A percentile compares a stretch with the other conserved stretches of the same genome.
phyloP scores from a whole-genome alignment of 2,797 vertebrate species.

The Uromys caudimaculatus region DNA sequence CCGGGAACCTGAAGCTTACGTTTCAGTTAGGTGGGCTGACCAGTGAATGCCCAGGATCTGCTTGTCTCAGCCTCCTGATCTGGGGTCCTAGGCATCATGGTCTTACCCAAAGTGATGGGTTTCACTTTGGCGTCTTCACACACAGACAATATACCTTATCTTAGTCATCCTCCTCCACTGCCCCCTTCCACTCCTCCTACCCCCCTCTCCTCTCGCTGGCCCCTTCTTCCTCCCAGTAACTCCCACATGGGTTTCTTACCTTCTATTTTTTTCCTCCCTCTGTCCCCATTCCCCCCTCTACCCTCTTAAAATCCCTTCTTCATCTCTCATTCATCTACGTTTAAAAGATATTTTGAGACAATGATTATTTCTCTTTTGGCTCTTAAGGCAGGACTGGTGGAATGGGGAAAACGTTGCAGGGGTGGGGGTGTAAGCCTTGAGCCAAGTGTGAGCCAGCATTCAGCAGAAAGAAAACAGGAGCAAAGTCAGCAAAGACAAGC shows the following conservation, averaged over 20 bases:
- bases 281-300: background rate
- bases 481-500: background rate
- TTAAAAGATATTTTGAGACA: constrained; percentile 30
- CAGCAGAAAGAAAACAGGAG: background rate
- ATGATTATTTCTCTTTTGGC: constrained; percentile 21
- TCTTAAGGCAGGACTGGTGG: background rate
- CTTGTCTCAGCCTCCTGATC: background rate
- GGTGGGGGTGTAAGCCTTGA: background rate
- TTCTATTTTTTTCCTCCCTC: background rate
- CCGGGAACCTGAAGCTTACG: background rate
- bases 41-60: background rate
- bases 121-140: background rate
- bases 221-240: background rate
- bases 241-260: background rate
- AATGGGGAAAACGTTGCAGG: background rate
- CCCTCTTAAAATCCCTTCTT: background rate
- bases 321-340: background rate
- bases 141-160: background rate
- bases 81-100: background rate
- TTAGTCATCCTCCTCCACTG: background rate
- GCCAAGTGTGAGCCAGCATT: background rate
- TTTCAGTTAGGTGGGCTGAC: background rate
- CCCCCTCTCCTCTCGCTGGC: background rate
- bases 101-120: background rate
- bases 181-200: no score